Evolutionary conservation across 2,113 vertebrate species (phyloP).

Genomic region (Ciconia maguari): DNA sequence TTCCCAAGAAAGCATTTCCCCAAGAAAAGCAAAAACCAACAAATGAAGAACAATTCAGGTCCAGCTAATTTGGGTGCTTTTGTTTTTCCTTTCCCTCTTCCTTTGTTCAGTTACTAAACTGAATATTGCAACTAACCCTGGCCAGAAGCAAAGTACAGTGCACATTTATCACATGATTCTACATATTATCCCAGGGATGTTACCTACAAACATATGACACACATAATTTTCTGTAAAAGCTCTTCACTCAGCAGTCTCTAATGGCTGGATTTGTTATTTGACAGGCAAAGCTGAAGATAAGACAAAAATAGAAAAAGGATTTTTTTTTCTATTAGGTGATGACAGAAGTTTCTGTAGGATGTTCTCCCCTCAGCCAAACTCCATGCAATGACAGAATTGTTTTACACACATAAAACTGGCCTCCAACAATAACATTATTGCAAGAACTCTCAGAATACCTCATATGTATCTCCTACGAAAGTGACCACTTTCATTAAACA

Average conservation of each 20-base stretch:
- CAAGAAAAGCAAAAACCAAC: background rate
- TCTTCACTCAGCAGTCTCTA: background rate
- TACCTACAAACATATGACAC: background rate
- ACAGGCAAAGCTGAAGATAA: background rate
- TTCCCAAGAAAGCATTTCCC: background rate
- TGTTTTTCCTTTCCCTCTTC: background rate
- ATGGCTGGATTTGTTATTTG: background rate
- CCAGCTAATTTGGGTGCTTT: background rate
- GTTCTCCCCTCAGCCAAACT: background rate
- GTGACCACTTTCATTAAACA: background rate
- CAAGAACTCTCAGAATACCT: background rate
- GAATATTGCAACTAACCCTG: background rate
- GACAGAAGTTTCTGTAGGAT: background rate
- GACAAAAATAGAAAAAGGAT: background rate
- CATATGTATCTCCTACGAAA: background rate
- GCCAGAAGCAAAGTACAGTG: background rate
- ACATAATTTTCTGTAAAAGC: background rate
- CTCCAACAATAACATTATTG: background rate
- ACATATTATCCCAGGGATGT: background rate
- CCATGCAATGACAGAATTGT: background rate
- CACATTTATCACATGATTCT: background rate
- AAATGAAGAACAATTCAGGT: background rate
- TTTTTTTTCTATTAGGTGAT: background rate
- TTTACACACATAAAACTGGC: background rate
- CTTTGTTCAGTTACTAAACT: background rate